Percentiles rank a stretch among this genome's conserved stretches.
phyloP scores from a whole-genome alignment of 2,888 invertebrate species.

The Drosophila niveifrons region DNA sequence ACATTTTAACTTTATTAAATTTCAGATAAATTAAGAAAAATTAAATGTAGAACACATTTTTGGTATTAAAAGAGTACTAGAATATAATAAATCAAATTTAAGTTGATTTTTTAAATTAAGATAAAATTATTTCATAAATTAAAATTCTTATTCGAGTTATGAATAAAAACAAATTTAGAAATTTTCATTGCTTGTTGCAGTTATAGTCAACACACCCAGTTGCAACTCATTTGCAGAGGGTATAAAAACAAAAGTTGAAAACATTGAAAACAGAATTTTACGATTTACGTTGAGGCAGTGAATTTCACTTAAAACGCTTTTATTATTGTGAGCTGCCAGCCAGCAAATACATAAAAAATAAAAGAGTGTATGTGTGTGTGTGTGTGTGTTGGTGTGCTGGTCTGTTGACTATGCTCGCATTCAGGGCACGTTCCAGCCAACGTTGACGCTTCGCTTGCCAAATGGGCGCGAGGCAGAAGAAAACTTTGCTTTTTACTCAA shows the following conservation, averaged over 20 bases:
- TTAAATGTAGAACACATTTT: no score
- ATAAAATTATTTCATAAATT: no score
- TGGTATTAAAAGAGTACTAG: no score
- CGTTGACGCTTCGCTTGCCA: constrained; percentile 75
- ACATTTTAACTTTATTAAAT: no score
- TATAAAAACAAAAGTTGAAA: constrained; percentile 37
- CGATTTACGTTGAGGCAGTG: constrained; percentile 76
- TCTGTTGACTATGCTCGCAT: constrained; percentile 70
- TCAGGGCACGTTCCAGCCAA: constrained; percentile 72
- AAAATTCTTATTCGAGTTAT: no score
- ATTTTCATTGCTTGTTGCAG: no score
- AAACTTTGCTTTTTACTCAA: constrained; percentile 56
- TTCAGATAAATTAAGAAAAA: no score
- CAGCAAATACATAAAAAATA: constrained; percentile 31
- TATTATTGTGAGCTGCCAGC: constrained; percentile 67
- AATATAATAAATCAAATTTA: no score
- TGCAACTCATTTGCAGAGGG: neutral
- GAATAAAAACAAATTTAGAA: no score
- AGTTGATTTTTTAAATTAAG: no score
- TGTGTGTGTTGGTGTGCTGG: constrained; percentile 35
- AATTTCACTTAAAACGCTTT: constrained; percentile 79
- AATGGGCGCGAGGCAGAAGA: constrained; percentile 59
- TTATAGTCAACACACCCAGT: neutral
- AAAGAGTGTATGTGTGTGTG: constrained; percentile 16
- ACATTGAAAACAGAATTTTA: constrained; percentile 77